Percentiles rank a stretch among this genome's conserved stretches.
Conservation (phyloP, 2,888 invertebrate species). For the Nephrotoma flavescens region DNA sequence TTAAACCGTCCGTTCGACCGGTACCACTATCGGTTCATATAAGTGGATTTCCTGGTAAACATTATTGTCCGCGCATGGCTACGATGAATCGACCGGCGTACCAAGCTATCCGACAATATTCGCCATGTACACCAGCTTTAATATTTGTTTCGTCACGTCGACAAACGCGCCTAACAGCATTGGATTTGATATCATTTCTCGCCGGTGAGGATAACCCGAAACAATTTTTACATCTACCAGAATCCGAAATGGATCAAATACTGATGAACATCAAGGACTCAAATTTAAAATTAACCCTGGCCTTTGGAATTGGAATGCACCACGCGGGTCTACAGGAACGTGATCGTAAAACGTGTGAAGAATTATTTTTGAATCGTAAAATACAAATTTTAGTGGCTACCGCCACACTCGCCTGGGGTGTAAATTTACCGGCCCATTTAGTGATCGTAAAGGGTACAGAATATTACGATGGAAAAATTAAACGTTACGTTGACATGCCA, state of each 20-base stretch:
- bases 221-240: constrained; percentile 83
- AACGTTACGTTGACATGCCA: constrained; percentile 97
- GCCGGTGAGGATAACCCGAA: constrained; percentile 87
- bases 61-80: constrained; percentile 98
- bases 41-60: constrained; percentile 90
- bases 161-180: constrained; percentile 90
- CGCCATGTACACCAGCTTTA: constrained; percentile 78
- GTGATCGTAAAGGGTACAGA: constrained; percentile 99
- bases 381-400: constrained; percentile 95
- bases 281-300: constrained; percentile 82
- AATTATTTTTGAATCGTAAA: constrained; percentile 85
- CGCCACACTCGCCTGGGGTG: constrained; percentile 97
- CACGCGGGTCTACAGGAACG: constrained; percentile 93
- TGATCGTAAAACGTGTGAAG: constrained; percentile 83
- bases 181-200: constrained; percentile 83
- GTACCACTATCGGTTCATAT: constrained; percentile 88
- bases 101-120: constrained; percentile 86
- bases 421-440: constrained; percentile 95
- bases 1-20: constrained; percentile 92
- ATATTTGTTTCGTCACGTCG: constrained; percentile 93
- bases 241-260: constrained; percentile 70
- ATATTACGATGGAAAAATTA: constrained; percentile 92
- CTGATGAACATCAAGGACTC: constrained; percentile 61
- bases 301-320: constrained; percentile 97
- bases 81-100: constrained; percentile 98